Base-by-base conservation (phyloP, 2,888 invertebrate species). In the Meteorus cinctellus region DNA sequence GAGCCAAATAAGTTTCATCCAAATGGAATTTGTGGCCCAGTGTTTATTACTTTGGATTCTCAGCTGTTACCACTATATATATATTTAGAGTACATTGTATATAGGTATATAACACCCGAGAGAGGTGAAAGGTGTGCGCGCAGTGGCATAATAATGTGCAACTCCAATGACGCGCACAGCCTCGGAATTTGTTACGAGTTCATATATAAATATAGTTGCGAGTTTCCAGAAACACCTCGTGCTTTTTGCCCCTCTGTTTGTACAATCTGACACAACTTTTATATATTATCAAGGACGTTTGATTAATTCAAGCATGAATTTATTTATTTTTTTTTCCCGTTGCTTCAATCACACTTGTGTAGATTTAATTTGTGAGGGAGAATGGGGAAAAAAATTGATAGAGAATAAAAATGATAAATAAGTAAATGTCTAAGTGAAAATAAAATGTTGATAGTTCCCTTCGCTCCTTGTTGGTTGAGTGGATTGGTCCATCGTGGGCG, bases 81-180 rank as follows among this genome's bases (percentile, higher is more conserved):
- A 24, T 66, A 66, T 41, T 24, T 66, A 19, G 36, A 66, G 36
- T 36, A 24, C 19, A n/a, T 65, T 69, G n/a, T 70, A 59, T 19
- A 16, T 59, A 62, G 29, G 41, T 71, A 62, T 45, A 29, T 45
- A 45, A 45, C 62, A 71, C 62, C 71, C 59, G 14, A 12, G 69
- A 74, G 69, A 74, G 77, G 80, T 80, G 80, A 80, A 80, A 80
- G 80, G 80, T 75, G 74, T 70, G 70, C 71, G 74, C 69, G 66
- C 73, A 60, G 67, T 77, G 78, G 74, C 74, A 71, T 79, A 81
- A 78, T 76, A 66, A 72, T 69, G 62, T 65, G 74, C 68, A 74
- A 74, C 62, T 72, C 29, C 67, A 71, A 76, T 76, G 75, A 76
- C 75, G 75, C 75, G 72, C 66, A 59, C 71, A 51, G 67, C 72